Evolutionary conservation across 2,888 invertebrate species (phyloP), one percentile per base, ranked within the genome.

Genomic region (Dolomedes plantarius): DNA sequence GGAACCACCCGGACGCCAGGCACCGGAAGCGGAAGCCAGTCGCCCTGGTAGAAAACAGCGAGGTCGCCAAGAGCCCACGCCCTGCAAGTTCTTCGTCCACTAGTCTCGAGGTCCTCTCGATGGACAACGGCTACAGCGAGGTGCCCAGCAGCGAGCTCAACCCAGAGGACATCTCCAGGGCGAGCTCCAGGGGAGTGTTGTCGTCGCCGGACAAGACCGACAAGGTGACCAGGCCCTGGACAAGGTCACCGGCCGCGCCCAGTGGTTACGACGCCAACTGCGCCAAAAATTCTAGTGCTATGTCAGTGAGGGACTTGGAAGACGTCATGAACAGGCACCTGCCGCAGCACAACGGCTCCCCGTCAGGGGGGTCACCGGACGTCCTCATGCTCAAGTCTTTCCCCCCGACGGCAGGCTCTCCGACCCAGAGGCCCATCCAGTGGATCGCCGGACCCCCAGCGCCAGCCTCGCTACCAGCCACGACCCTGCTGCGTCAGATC

Each of bases 281-380:
- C 5, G 11, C 9, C 2, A 31, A 56, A 27, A 62, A 11, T 6
- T 41, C 67, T 0, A 28, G 39, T 19, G 23, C 86, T 2, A 89
- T 89, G 87, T 95, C 96, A 0, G 97, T 97, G 0, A 96, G 97
- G 91, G 97, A 98, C 90, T 93, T 98, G 89, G 98, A 98, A 91
- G 97, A 97, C 90, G 98, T 97, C 69, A 98, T 98, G 98, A 97
- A 97, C 23, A 97, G 97, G 90, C 98, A 98, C 92, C 92, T 98
- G 86, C 92, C 92, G 11, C 89, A 85, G 27, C 81, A 78, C 69
- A 88, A 88, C 72, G 80, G 80, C 1, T 76, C 78, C 19, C 72
- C 69, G 0, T 39, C 31, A 0, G 29, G 41, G 19, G 6, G 50
- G 11, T 71, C 76, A 2, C 62, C 80, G n/a, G 85, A 85, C 29